These are phyloP conservation scores for Silurus meridionalis DNA, from an alignment of 2,113 vertebrate genomes.

Conservation along the genomic window DNA sequence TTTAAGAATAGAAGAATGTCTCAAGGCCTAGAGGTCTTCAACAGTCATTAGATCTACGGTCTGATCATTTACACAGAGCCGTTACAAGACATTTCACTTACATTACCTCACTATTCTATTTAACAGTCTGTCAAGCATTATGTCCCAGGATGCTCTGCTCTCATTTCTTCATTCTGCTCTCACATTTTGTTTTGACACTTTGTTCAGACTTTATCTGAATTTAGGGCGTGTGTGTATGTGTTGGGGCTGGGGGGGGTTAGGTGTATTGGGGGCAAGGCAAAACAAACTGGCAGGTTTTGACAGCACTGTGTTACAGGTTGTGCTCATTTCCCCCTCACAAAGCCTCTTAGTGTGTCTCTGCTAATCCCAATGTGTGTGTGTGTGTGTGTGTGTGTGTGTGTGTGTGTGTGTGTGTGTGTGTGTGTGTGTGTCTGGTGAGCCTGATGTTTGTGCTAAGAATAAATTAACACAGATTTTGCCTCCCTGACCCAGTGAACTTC, in stretches of 20 bases:
- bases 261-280: neutral
- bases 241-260: neutral
- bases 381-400: constrained; percentile 2
- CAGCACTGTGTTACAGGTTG: constrained; percentile 33
- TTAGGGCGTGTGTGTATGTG: neutral
- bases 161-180: neutral
- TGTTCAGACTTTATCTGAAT: constrained; percentile 35
- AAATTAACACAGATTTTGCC: constrained; percentile 28
- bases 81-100: neutral
- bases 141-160: constrained; percentile 12
- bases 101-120: neutral
- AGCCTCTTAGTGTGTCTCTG: constrained; percentile 40
- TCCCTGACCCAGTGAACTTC: constrained; percentile 45
- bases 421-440: neutral
- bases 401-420: constrained; percentile 19
- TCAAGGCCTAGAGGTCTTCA: neutral
- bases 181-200: constrained; percentile 46
- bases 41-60: neutral
- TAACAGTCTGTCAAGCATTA: neutral
- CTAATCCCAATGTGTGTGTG: constrained; percentile 43
- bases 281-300: constrained; percentile 41
- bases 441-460: constrained; percentile 37
- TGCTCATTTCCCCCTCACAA: constrained; percentile 24
- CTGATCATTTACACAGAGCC: neutral
- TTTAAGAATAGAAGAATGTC: no score